These are phyloP conservation scores for Trichechus manatus DNA, from an alignment of 2,113 vertebrate genomes.

Conservation along the genomic window DNA sequence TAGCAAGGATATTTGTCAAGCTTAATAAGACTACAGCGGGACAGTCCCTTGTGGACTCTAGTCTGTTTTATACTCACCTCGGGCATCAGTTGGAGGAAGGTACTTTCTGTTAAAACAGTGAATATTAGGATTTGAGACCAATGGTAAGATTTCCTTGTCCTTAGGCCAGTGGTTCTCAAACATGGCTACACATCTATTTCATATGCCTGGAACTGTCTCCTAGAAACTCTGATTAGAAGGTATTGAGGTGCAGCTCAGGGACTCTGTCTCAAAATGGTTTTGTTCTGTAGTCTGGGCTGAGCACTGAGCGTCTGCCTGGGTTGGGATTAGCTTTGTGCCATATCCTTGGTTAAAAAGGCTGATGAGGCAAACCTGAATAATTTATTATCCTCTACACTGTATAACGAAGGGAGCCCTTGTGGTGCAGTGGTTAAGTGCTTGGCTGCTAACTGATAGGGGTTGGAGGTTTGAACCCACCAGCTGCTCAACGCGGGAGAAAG, in stretches of 20 bases:
- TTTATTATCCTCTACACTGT: not conserved
- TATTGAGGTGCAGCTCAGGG: not conserved
- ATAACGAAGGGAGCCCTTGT: not conserved
- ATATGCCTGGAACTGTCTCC: not conserved
- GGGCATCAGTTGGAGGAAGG: not conserved
- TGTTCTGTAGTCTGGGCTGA: not conserved
- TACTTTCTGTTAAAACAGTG: not conserved
- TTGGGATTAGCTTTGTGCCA: not conserved
- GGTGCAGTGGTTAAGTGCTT: not conserved
- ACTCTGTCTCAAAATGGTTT: too few relatives aligned
- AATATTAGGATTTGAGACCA: not conserved
- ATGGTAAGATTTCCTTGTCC: not conserved
- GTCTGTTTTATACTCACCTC: not conserved
- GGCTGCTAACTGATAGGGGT: not conserved
- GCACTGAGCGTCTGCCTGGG: fast-evolving
- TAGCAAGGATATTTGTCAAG: not conserved
- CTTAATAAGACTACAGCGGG: not conserved
- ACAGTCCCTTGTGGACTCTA: not conserved
- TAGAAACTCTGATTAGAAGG: not conserved
- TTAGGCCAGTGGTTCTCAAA: not conserved
- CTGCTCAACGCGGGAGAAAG: not conserved
- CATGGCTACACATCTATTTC: not conserved
- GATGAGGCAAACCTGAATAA: not conserved
- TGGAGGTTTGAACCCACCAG: not conserved
- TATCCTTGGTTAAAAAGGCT: not conserved